These are phyloP conservation scores for Sebastes minor DNA, from an alignment of 2,797 vertebrate species.

Conservation along the genomic window DNA sequence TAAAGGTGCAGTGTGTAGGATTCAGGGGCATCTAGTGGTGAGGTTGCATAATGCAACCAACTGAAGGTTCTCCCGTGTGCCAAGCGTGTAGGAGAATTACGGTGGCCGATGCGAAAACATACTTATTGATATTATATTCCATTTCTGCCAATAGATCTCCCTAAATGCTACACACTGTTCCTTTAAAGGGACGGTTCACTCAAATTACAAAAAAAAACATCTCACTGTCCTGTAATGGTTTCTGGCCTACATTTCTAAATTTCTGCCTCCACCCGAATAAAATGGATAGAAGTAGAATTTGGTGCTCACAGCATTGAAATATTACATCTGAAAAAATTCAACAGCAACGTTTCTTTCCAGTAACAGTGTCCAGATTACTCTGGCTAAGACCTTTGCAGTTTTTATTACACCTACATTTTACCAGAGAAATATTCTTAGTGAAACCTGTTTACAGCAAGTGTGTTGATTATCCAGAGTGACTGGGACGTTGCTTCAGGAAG, in stretches of 20 bases:
- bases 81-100: too few species aligned
- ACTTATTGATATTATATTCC: too few species aligned
- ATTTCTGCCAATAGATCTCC: too few species aligned
- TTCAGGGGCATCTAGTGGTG: too few species aligned
- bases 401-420: constrained; percentile 8
- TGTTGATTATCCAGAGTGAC: not conserved
- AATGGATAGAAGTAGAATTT: not conserved
- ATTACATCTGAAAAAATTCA: not conserved
- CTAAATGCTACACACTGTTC: too few species aligned
- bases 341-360: not conserved
- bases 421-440: not conserved
- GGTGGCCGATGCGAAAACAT: too few species aligned
- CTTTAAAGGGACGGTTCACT: not conserved
- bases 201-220: not conserved
- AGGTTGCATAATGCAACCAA: too few species aligned
- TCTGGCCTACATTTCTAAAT: not conserved
- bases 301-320: not conserved
- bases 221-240: not conserved
- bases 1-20: not conserved
- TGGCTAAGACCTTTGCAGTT: not conserved
- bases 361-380: not conserved
- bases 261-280: not conserved
- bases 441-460: constrained; percentile 3
- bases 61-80: too few species aligned
- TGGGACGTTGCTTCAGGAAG: not conserved